Conservation (phyloP, 2,797 vertebrate genomes). For the Dallia pectoralis region DNA sequence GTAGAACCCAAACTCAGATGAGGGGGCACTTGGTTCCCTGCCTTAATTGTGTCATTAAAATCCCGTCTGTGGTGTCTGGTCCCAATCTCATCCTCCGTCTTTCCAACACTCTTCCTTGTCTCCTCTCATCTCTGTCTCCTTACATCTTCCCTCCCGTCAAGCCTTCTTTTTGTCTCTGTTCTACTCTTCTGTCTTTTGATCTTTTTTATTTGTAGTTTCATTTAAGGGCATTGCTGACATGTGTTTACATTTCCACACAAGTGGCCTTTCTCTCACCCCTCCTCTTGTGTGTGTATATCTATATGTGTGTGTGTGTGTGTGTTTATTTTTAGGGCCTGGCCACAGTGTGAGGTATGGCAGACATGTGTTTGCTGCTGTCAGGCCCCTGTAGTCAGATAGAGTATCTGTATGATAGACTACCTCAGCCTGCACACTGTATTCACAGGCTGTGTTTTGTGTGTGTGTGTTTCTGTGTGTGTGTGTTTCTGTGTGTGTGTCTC, state of each 20-base stretch:
- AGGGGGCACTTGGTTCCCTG: background rate
- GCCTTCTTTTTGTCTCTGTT: background rate
- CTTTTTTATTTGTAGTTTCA: too few species aligned
- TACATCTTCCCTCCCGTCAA: background rate
- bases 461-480: background rate
- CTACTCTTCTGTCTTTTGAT: constrained; percentile 25
- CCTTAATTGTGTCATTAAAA: constrained; percentile 30
- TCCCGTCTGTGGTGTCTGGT: constrained; percentile 16
- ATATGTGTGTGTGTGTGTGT: background rate
- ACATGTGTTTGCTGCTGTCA: constrained; percentile 45
- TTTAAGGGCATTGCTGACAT: too few species aligned
- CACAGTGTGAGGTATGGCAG: constrained; percentile 55
- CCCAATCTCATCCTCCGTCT: background rate
- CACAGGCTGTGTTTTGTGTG: too few species aligned
- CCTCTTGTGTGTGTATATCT: too few species aligned
- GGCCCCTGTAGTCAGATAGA: background rate
- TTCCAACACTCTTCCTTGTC: background rate
- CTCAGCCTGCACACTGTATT: too few species aligned
- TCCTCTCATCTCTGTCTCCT: background rate
- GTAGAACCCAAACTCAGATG: constrained; percentile 52
- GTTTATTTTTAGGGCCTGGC: constrained; percentile 48
- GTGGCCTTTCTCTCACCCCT: too few species aligned
- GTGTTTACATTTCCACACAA: too few species aligned
- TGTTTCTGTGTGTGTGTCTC: background rate
- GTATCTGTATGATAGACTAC: too few species aligned